Base-by-base conservation (phyloP, 2,888 invertebrate genomes). In the Nephrotoma guestfalica region DNA sequence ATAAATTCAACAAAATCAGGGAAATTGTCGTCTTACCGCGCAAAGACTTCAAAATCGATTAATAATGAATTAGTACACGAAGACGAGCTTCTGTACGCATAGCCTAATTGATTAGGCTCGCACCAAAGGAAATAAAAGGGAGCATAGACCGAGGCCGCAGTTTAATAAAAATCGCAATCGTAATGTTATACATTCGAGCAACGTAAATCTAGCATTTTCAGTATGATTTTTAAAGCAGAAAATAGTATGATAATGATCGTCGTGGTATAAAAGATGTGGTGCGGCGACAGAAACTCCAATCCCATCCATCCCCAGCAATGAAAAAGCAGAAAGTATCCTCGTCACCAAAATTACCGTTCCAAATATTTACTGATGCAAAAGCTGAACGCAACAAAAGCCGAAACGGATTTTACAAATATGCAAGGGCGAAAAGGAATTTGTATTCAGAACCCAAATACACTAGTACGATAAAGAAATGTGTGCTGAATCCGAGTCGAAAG, bases 121-220 rank as follows among this genome's bases (percentile, higher is more conserved):
- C 11, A 91, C 93, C 87, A 93, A 95, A 89, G 96, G 96, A 90
- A 96, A 96, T 90, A 92, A 93, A 2, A 92, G 94, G 88, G 94
- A 95, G 89, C 93, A 96, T 1, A 94, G 95, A 1, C 93, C 94
- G 4, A 96, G 96, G 96, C 94, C 93, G 86, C 93, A 91, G 87
- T 91, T 91, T 4, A 89, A 90, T 51, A 43, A 43, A 9, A 4
- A 43, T 13, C 40, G 85, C 6, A 87, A 86, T 83, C 71, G 45
- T 9, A 85, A 83, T 41, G 18, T 40, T 1, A 43, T 43, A 42
- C 15, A 41, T 2, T 18, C 71, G 30, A 71, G 9, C 7, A 71
- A 9, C 4, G 71, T 4, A 71, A 9, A 9, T 71, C 9, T 71
- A 1, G 30, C 30, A 30, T 71, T 71, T 18, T 30, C n/a, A n/a